Conservation (phyloP, 2,113 vertebrate species). For the Aegotheles bennettii region DNA sequence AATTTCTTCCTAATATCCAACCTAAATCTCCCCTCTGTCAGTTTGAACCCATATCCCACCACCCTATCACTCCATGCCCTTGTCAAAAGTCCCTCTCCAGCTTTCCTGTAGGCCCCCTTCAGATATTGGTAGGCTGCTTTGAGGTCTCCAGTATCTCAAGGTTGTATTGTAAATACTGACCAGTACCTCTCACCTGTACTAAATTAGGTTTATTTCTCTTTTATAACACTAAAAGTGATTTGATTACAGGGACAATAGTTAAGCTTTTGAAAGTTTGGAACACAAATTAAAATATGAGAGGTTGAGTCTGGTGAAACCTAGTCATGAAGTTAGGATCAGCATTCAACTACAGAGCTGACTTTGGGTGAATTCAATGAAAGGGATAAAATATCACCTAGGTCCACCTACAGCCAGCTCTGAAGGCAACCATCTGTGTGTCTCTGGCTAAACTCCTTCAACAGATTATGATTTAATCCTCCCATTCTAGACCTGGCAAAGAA, state of each 20-base stretch:
- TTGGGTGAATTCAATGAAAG: background rate
- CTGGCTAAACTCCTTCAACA: background rate
- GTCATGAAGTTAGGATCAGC: rapidly evolving
- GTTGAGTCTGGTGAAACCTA: background rate
- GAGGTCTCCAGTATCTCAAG: no score
- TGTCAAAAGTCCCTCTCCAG: no score
- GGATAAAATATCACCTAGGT: background rate
- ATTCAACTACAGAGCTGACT: background rate
- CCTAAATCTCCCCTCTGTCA: no score
- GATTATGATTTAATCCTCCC: background rate
- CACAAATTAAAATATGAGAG: background rate
- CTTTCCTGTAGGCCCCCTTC: no score
- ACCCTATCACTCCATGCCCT: no score
- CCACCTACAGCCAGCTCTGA: background rate
- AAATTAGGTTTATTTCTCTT: background rate
- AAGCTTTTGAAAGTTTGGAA: background rate
- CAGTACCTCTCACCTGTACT: background rate
- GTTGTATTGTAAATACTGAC: background rate
- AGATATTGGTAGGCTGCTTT: no score
- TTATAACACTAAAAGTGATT: background rate
- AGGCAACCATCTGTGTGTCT: background rate
- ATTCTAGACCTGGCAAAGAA: background rate
- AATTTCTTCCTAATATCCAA: no score
- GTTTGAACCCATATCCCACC: no score
- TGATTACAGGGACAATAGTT: background rate